Conservation (phyloP, 1,140 invertebrate genomes). For the Mizuhopecten yessoensis region DNA sequence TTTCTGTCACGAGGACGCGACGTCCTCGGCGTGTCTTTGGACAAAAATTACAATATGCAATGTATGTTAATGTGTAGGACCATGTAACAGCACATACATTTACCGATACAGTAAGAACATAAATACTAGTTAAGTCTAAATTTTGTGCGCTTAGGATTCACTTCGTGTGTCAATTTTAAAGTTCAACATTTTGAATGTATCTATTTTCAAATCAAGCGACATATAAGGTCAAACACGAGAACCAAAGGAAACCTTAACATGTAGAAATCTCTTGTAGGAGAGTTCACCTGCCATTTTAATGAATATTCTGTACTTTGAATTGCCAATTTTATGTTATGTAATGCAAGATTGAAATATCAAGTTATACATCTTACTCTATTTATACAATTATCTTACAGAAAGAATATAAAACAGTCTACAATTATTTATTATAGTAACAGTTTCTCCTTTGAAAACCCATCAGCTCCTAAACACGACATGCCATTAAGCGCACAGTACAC, state of each 20-base stretch:
- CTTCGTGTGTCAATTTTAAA: not conserved
- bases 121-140: not conserved
- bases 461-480: not conserved
- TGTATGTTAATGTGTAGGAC: no score
- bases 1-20: not conserved
- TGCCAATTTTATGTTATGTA: not conserved
- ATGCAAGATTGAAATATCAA: not conserved
- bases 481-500: not conserved
- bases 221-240: not conserved
- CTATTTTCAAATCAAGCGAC: not conserved
- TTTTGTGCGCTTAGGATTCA: not conserved
- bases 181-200: not conserved
- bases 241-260: not conserved
- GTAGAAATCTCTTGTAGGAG: not conserved
- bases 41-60: not conserved
- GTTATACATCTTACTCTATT: not conserved
- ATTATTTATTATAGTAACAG: not conserved
- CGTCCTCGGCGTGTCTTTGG: not conserved
- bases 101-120: not conserved
- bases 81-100: not conserved
- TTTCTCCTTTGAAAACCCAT: not conserved
- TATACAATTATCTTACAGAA: not conserved
- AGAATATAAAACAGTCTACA: not conserved
- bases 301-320: not conserved
- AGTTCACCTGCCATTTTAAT: constrained; percentile 15